phyloP scores from a whole-genome alignment of 2,888 invertebrate species.

The Rhingia rostrata region DNA sequence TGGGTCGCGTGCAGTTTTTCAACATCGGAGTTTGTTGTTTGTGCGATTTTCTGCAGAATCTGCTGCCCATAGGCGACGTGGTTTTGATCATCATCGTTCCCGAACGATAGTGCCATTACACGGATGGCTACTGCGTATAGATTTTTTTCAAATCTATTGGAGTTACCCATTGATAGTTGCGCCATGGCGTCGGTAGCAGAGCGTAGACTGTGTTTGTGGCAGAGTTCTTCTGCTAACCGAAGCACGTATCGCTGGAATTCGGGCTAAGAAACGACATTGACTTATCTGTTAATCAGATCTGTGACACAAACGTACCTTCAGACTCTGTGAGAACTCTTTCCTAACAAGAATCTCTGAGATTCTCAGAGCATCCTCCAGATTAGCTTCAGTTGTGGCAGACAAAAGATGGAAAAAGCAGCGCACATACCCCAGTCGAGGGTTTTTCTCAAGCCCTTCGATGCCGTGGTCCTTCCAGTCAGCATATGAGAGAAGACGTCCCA shows the following conservation, averaged over 20 bases:
- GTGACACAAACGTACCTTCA: constrained; percentile 66
- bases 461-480: constrained; percentile 81
- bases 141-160: constrained; percentile 74
- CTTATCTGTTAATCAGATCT: background rate
- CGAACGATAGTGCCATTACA: constrained; percentile 79
- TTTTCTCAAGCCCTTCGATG: constrained; percentile 79
- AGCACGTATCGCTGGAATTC: constrained; percentile 79
- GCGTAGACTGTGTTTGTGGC: constrained; percentile 68
- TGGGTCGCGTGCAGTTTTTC: constrained; percentile 78
- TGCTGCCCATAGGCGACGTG: constrained; percentile 69
- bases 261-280: constrained; percentile 67
- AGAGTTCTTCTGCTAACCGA: constrained; percentile 77
- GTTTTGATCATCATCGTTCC: constrained; percentile 61
- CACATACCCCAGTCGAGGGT: constrained; percentile 79
- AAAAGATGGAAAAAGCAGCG: constrained; percentile 81
- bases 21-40: constrained; percentile 69
- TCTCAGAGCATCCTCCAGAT: constrained; percentile 76
- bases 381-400: constrained; percentile 72
- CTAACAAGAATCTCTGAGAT: constrained; percentile 77
- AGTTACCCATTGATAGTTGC: constrained; percentile 36
- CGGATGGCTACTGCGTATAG: constrained; percentile 80
- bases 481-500: constrained; percentile 80
- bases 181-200: constrained; percentile 54
- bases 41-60: constrained; percentile 76
- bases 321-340: constrained; percentile 79